Percentiles rank a stretch among this genome's conserved stretches.
Evolutionary conservation across 1,140 invertebrate genomes (phyloP).

Genomic region (Drosophila lacertosa): DNA sequence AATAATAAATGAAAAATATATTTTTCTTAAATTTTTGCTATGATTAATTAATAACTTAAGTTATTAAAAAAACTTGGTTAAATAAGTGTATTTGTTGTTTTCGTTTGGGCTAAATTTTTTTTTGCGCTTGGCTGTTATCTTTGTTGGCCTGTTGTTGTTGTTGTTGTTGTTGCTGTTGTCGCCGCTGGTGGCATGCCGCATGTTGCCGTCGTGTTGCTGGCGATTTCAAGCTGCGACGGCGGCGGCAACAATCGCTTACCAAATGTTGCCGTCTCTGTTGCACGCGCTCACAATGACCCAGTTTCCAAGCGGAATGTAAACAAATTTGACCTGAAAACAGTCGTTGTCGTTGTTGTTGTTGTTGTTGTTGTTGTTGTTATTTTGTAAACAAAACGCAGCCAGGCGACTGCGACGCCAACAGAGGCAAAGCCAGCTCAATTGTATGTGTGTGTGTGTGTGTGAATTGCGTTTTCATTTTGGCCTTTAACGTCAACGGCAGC

Average conservation of each 20-base stretch:
- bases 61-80: neutral
- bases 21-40: no score
- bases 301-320: conserved; percentile 81
- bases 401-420: conserved; percentile 41
- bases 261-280: conserved; percentile 49
- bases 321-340: conserved; percentile 81
- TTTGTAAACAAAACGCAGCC: conserved; percentile 73
- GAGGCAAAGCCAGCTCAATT: conserved; percentile 48
- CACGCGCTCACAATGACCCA: conserved; percentile 75
- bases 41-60: no score
- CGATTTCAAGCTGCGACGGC: conserved; percentile 57
- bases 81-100: neutral
- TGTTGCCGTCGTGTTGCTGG: conserved; percentile 49
- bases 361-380: conserved; percentile 46
- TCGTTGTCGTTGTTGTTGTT: conserved; percentile 16
- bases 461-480: conserved; percentile 66
- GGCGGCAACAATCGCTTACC: conserved; percentile 58
- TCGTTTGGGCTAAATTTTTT: conserved; percentile 1
- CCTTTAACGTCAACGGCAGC: conserved; percentile 45
- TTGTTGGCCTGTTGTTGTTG: conserved; percentile 9
- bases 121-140: conserved; percentile 30
- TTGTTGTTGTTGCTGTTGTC: conserved; percentile 29
- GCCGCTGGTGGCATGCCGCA: conserved; percentile 69
- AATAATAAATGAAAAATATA: no score
- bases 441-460: conserved; percentile 30